Evolutionary conservation across 2,113 vertebrate genomes (phyloP).

Genomic region (Cnemophilus loriae): DNA sequence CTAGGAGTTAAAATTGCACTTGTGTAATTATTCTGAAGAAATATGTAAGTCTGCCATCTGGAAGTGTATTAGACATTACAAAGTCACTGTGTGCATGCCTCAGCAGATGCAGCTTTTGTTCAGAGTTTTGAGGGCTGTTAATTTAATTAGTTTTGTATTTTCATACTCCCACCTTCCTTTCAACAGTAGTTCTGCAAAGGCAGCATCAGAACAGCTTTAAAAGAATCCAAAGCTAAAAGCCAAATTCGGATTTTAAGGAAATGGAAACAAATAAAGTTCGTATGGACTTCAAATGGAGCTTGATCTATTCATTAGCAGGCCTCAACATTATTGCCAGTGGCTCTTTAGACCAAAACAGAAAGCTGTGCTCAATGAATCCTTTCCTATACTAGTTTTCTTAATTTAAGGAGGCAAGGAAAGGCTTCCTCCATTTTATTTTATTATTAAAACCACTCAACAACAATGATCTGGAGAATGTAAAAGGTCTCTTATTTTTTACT

Average conservation of each 20-base stretch:
- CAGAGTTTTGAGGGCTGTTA: constrained; percentile 55
- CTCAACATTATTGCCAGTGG: not conserved
- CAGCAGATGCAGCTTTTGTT: constrained; percentile 66
- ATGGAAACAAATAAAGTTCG: not conserved
- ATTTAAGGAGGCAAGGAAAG: not conserved
- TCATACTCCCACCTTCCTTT: constrained; percentile 53
- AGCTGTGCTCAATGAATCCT: not conserved
- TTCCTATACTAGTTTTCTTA: not conserved
- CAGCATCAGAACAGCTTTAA: not conserved
- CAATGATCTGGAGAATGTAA: not conserved
- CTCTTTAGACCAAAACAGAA: not conserved
- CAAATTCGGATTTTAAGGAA: not conserved
- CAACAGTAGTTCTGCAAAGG: constrained; percentile 22
- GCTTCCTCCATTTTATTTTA: not conserved
- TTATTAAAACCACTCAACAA: not conserved
- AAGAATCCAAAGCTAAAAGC: not conserved
- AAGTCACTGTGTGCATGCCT: constrained; percentile 49
- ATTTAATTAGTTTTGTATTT: constrained; percentile 65
- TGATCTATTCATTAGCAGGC: not conserved
- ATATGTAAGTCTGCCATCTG: constrained; percentile 61
- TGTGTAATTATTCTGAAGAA: constrained; percentile 39
- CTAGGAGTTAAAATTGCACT: constrained; percentile 56
- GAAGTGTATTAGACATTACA: constrained; percentile 48
- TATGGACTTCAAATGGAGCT: not conserved
- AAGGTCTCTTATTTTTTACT: not conserved